Evolutionary conservation across 1,140 invertebrate genomes (phyloP), one percentile per base, ranked within the genome.

Genomic region (Drosophila tropicalis): DNA sequence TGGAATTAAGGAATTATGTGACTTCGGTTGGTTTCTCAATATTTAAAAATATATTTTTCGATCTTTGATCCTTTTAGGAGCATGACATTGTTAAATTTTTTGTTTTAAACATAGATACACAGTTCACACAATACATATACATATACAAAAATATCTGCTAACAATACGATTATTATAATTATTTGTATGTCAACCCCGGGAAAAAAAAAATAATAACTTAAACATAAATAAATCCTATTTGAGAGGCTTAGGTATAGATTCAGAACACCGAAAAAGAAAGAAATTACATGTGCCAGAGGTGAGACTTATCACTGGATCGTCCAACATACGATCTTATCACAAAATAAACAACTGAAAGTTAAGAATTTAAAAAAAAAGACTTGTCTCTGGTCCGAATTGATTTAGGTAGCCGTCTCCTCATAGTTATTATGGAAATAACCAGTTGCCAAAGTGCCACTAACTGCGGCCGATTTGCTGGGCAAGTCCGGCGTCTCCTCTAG

Each of bases 381-480:
- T n/a, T 54, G 12, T 57, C 29, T 2, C 1, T 44, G 0, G 1
- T 19, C 17, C 9, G 22, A 22, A 9, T 51, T 22, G 44, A 12
- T 58, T 56, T 51, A 87, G 17, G 83, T 87, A 9, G 72, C 36
- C 5, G 83, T 91, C 68, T 91, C 90, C 66, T 91, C 81, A 62
- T 86, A 91, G 56, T 87, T 87, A 29, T 81, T 78, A 17, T 91
- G 90, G 15, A 86, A 62, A 34, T 91, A 91, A 25, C 90, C 90
- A 10, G 84, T 86, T 22, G 72, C 55, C 15, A 90, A 51, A 12
- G 55, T 60, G 5, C 90, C 90, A 17, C 74, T 67, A 0, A 91
- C 71, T 0, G 90, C 80, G 0, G 75, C 19, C 12, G 90, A 81
- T 29, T 87, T 87, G 62, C 67, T 61, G 9, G 70, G 83, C 62